Evolutionary conservation across 1,140 invertebrate genomes (phyloP).

Genomic region (Penaeus vannamei): DNA sequence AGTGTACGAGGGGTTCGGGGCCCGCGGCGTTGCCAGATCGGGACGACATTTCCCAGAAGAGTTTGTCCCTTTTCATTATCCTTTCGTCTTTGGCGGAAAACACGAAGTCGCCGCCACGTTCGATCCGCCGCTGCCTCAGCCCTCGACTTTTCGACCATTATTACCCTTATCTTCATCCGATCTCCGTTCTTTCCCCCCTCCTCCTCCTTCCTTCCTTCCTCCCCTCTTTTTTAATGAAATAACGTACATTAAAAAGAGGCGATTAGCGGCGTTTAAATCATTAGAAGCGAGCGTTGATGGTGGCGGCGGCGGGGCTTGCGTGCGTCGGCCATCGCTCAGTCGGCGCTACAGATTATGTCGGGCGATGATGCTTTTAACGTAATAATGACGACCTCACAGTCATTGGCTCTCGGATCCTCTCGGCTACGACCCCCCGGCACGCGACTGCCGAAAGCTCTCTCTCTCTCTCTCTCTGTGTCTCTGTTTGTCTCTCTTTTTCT

Average conservation of each 20-base stretch:
- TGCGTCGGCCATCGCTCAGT: constrained; percentile 46
- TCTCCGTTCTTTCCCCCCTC: no score
- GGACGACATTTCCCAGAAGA: neutral
- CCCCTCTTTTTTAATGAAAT: neutral
- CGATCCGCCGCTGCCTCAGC: neutral
- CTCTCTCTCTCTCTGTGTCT: no score
- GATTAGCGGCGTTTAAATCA: no score
- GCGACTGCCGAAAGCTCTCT: no score
- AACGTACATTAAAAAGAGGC: neutral
- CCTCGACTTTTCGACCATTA: no score
- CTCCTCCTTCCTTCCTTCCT: no score
- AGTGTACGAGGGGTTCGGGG: constrained; percentile 39
- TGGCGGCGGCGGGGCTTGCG: no score
- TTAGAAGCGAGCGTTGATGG: neutral
- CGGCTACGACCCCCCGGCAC: no score
- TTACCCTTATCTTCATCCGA: no score
- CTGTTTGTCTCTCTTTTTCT: no score
- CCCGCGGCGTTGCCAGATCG: constrained; percentile 8
- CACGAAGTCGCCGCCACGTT: no score
- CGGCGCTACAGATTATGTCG: constrained; percentile 52
- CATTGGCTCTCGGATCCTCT: constrained; percentile 38
- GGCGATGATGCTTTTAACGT: constrained; percentile 64
- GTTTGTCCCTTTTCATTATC: neutral
- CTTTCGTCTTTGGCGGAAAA: neutral
- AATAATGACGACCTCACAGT: constrained; percentile 55